Conservation (phyloP, 2,113 vertebrate genomes). For the Aptenodytes patagonicus region DNA sequence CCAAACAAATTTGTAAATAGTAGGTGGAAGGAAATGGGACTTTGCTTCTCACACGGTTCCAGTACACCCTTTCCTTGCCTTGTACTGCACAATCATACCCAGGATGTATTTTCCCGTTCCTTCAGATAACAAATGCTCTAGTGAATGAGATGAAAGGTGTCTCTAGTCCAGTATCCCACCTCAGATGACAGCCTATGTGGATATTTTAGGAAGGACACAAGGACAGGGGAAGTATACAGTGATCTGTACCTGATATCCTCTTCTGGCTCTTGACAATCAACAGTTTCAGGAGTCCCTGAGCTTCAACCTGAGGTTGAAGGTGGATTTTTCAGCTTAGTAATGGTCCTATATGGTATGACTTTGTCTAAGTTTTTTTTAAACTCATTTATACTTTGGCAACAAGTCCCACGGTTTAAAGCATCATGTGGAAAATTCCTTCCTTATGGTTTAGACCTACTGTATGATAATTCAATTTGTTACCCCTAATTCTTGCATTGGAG, state of each 20-base stretch:
- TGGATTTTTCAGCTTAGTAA: not conserved
- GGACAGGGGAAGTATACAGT: not conserved
- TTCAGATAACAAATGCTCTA: not conserved
- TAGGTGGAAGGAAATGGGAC: not conserved
- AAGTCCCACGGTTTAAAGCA: not conserved
- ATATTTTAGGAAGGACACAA: not conserved
- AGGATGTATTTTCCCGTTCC: not conserved
- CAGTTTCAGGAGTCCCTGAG: not conserved
- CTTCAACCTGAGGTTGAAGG: not conserved
- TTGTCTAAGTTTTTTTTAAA: not conserved
- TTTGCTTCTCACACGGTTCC: not conserved
- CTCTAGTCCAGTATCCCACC: not conserved
- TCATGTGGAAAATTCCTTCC: not conserved
- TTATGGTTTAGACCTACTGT: not conserved
- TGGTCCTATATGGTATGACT: not conserved
- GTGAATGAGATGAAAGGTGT: not conserved
- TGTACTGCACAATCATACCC: not conserved
- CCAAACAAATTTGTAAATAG: not conserved
- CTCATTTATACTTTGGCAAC: not conserved
- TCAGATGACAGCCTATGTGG: not conserved
- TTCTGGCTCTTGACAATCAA: not conserved
- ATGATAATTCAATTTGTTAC: not conserved
- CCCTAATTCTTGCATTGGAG: not conserved
- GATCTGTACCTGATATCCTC: not conserved
- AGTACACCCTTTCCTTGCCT: not conserved